Conservation (phyloP, 2,888 invertebrate genomes). For the Trichopria drosophilae region DNA sequence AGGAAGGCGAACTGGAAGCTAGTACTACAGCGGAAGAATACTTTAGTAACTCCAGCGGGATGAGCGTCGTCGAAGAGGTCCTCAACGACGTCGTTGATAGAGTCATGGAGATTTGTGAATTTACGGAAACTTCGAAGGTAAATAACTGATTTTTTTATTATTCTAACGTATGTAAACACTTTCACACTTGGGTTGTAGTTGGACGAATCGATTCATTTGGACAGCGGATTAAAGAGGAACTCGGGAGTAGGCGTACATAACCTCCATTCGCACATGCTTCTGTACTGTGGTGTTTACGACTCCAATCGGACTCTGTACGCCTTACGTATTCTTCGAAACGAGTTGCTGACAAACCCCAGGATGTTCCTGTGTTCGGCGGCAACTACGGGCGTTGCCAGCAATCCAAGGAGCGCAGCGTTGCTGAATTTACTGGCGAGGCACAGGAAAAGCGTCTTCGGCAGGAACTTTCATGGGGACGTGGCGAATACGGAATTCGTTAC, state of each 20-base stretch:
- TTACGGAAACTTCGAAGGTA: slow-evolving; percentile 45
- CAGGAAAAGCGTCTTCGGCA: slow-evolving; percentile 76
- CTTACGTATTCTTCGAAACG: slow-evolving; percentile 72
- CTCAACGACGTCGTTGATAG: slow-evolving; percentile 64
- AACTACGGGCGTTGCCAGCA: slow-evolving; percentile 70
- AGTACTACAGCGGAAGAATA: slow-evolving; percentile 71
- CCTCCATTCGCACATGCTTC: slow-evolving; percentile 80
- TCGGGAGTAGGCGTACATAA: slow-evolving; percentile 65
- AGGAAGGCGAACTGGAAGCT: slow-evolving; percentile 61
- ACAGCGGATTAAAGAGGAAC: slow-evolving; percentile 45
- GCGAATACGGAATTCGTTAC: slow-evolving; percentile 67
- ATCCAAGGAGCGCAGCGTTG: slow-evolving; percentile 62
- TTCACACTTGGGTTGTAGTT: slow-evolving; percentile 32
- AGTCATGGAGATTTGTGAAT: slow-evolving; percentile 55
- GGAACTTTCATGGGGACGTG: slow-evolving; percentile 67
- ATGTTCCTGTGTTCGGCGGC: slow-evolving; percentile 75
- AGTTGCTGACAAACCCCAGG: slow-evolving; percentile 71
- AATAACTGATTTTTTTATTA: slow-evolving; percentile 16
- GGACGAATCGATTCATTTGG: slow-evolving; percentile 48
- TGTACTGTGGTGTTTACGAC: slow-evolving; percentile 81
- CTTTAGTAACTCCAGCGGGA: slow-evolving; percentile 61
- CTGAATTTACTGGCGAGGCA: slow-evolving; percentile 72
- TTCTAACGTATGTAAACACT: neutral
- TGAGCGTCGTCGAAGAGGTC: slow-evolving; percentile 62
- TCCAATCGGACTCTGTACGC: slow-evolving; percentile 74